Percentiles rank a stretch among this genome's conserved stretches.
These are phyloP conservation scores for Clitarchus hookeri DNA, from an alignment of 2,888 invertebrate genomes.

Conservation along the genomic window DNA sequence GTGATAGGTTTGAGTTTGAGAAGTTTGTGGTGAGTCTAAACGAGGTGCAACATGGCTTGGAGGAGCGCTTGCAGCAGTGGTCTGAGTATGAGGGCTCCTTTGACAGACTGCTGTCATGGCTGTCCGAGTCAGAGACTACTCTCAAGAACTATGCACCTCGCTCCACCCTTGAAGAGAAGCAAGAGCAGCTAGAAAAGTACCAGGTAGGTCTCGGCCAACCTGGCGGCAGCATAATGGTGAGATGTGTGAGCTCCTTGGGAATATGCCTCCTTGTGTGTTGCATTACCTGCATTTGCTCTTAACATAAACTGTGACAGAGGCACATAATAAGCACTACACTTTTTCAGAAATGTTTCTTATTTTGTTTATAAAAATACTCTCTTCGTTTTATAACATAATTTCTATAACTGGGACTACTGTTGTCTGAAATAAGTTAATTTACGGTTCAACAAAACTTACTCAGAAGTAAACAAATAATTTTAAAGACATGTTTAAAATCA, in stretches of 20 bases:
- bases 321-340: no score
- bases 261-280: neutral
- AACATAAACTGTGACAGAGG: neutral
- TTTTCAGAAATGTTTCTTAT: no score
- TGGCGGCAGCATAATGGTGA: no score
- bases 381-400: no score
- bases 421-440: no score
- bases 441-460: no score
- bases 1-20: conserved; percentile 70
- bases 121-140: conserved; percentile 82
- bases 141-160: conserved; percentile 84
- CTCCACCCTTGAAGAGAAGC: conserved; percentile 86
- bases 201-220: conserved; percentile 64
- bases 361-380: no score
- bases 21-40: conserved; percentile 77
- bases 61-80: conserved; percentile 88
- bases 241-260: neutral
- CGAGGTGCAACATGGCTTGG: conserved; percentile 78
- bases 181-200: conserved; percentile 86
- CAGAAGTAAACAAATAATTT: no score
- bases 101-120: conserved; percentile 80
- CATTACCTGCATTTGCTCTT: conserved; percentile 5
- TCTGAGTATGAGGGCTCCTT: conserved; percentile 85
- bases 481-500: no score
- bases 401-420: no score